A percentile compares a stretch with the other conserved stretches of the same genome.
Evolutionary conservation across 2,113 vertebrate genomes (phyloP).

Genomic region (Anoplopoma fimbria): DNA sequence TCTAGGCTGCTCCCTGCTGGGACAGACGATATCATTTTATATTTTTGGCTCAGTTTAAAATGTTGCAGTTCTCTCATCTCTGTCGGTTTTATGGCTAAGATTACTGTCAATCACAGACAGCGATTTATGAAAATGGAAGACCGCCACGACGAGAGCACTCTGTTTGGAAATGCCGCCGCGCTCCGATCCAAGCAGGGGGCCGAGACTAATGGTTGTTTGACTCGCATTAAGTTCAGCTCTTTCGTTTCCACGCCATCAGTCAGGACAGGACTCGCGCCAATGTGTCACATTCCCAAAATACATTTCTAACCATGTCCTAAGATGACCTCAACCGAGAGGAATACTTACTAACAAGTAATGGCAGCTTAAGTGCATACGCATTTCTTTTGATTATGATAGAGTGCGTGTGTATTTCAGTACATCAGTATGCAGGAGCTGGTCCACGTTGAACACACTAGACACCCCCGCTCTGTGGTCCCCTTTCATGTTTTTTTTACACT

Average conservation of each 20-base stretch:
- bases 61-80: slow-evolving; percentile 24
- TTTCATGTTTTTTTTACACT: slow-evolving; percentile 54
- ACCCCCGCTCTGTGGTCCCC: slow-evolving; percentile 28
- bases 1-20: slow-evolving; percentile 29
- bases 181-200: slow-evolving; percentile 22
- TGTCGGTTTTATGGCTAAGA: slow-evolving; percentile 15
- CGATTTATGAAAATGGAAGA: slow-evolving; percentile 23
- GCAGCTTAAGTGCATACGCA: neutral
- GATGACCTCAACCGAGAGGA: slow-evolving; percentile 2
- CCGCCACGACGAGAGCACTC: slow-evolving; percentile 7
- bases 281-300: slow-evolving; percentile 34
- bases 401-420: neutral
- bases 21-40: slow-evolving; percentile 20
- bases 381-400: neutral
- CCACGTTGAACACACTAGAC: slow-evolving; percentile 21
- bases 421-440: slow-evolving; percentile 33
- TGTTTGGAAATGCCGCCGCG: slow-evolving; percentile 37
- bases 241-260: slow-evolving; percentile 40
- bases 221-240: slow-evolving; percentile 28
- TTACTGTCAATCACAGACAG: slow-evolving; percentile 6
- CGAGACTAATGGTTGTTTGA: slow-evolving; percentile 43
- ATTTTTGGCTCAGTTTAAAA: slow-evolving; percentile 4
- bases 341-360: neutral
- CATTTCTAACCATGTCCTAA: slow-evolving; percentile 30
- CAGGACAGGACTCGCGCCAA: slow-evolving; percentile 30